Percentiles rank a stretch among this genome's conserved stretches.
phyloP scores from a whole-genome alignment of 2,888 invertebrate species.

The Ischnus inquisitorius region DNA sequence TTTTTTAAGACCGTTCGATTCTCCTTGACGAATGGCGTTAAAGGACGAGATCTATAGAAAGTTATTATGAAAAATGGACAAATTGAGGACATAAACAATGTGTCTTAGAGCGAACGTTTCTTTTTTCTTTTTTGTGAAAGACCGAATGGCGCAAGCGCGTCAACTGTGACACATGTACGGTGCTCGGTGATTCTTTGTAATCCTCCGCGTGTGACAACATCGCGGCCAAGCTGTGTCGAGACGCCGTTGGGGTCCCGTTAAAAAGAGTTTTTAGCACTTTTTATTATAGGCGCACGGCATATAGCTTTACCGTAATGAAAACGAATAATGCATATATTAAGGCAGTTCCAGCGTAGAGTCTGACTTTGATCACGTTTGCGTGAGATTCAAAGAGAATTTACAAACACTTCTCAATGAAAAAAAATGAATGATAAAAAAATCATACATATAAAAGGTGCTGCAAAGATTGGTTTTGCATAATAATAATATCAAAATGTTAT shows the following conservation, averaged over 20 bases:
- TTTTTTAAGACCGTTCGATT: background rate
- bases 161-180: conserved; percentile 13
- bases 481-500: too few relatives aligned
- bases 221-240: conserved; percentile 3
- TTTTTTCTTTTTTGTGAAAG: background rate
- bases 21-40: background rate
- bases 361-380: too few relatives aligned
- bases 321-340: too few relatives aligned
- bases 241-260: background rate
- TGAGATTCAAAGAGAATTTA: too few relatives aligned
- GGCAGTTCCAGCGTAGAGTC: too few relatives aligned
- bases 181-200: conserved; percentile 19
- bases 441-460: too few relatives aligned
- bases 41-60: background rate
- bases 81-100: conserved; percentile 3
- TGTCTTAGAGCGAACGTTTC: background rate
- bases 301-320: too few relatives aligned
- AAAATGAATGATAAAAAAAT: too few relatives aligned
- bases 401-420: too few relatives aligned
- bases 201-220: conserved; percentile 29
- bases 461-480: too few relatives aligned
- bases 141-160: conserved; percentile 16
- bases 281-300: background rate
- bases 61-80: background rate
- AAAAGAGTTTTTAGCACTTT: background rate